phyloP scores from a whole-genome alignment of 1,140 invertebrate species.

The Chymomyza costata region DNA sequence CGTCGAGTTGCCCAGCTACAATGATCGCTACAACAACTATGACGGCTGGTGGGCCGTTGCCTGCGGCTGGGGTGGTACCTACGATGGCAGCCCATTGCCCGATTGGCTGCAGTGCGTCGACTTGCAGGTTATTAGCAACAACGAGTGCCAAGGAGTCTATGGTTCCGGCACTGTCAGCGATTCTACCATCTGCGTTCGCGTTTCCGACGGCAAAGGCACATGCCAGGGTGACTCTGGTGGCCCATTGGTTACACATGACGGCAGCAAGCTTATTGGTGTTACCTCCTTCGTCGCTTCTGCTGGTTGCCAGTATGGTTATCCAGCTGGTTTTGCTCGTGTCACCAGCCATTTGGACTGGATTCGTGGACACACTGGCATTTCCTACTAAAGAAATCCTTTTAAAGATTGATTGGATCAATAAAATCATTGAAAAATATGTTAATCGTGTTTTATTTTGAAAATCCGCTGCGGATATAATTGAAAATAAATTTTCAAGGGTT shows the following conservation, averaged over 20 bases:
- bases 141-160: conserved; percentile 14
- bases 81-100: conserved; percentile 17
- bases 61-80: conserved; percentile 33
- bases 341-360: conserved; percentile 77
- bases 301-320: conserved; percentile 41
- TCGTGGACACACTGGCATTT: conserved; percentile 35
- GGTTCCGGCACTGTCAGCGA: conserved; percentile 12
- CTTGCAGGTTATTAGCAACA: conserved; percentile 29
- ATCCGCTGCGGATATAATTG: too few species aligned
- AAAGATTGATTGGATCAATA: too few species aligned
- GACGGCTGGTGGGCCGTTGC: conserved; percentile 26
- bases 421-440: too few species aligned
- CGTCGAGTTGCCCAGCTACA: conserved; percentile 31
- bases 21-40: conserved; percentile 25
- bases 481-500: too few species aligned
- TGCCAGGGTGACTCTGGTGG: conserved; percentile 77
- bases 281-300: conserved; percentile 52
- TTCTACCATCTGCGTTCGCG: conserved; percentile 40
- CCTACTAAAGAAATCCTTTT: too few species aligned
- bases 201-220: conserved; percentile 29
- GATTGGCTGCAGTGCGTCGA: conserved; percentile 29
- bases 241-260: conserved; percentile 74
- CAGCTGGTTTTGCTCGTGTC: conserved; percentile 76
- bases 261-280: conserved; percentile 75
- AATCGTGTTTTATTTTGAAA: too few species aligned